Evolutionary conservation across 1,140 invertebrate species (phyloP).

Genomic region (Listronotus bonariensis): DNA sequence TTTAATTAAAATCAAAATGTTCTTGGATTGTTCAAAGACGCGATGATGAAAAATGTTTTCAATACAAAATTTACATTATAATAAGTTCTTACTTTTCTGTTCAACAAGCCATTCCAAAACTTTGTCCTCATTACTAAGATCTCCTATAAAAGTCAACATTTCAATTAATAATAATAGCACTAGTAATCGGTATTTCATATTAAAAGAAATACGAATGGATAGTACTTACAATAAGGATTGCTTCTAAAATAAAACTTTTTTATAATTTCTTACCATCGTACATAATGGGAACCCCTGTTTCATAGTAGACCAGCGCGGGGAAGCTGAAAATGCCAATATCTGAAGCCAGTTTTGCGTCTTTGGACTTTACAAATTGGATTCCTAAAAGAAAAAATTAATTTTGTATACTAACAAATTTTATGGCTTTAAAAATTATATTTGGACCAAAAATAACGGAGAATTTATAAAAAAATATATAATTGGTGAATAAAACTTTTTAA

Average conservation of each 20-base stretch:
- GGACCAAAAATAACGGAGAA: no score
- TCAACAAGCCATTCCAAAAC: constrained; percentile 94
- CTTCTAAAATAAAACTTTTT: constrained; percentile 1
- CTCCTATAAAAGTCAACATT: constrained; percentile 70
- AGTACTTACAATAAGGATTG: constrained; percentile 7
- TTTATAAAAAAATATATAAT: no score
- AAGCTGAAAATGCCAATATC: constrained; percentile 91
- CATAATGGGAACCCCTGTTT: constrained; percentile 91
- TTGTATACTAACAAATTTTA: no score
- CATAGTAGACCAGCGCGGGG: constrained; percentile 88
- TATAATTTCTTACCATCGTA: constrained; percentile 80
- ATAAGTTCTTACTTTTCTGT: constrained; percentile 84
- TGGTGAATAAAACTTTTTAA: no score
- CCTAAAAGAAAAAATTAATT: constrained; percentile 14
- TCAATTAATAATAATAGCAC: no score
- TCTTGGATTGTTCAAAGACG: background rate
- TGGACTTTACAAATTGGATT: constrained; percentile 89
- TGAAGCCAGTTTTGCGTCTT: constrained; percentile 84
- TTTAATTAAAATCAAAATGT: constrained; percentile 7
- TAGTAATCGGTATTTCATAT: no score
- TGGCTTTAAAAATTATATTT: no score
- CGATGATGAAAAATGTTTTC: background rate
- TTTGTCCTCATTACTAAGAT: constrained; percentile 93
- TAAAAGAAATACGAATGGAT: no score
- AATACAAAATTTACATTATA: background rate